Base-by-base conservation (phyloP, 2,797 vertebrate genomes). In the Gallirallus australis region DNA sequence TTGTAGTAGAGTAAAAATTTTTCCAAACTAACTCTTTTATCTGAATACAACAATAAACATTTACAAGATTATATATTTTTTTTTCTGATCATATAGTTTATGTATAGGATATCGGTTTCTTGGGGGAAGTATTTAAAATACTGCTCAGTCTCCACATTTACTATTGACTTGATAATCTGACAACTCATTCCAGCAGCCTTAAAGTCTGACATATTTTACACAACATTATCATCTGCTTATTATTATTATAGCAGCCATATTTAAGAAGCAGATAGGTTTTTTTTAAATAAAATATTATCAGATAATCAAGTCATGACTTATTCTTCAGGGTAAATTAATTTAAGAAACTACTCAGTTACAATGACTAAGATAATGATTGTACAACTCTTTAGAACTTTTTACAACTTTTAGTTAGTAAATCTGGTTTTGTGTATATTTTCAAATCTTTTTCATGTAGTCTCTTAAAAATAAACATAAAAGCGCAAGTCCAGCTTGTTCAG, bases 401-500 rank as follows among this genome's bases (percentile, higher is more conserved):
- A 98, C 98, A 98, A 98, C 98, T 97, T 98, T 98, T 97, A 98
- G 96, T 98, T 98, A 98, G 97, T 98, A 98, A 98, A 98, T 98
- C 97, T 98, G 97, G 96, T 97, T 98, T 97, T 97, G 97, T 96
- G 97, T 98, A 98, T 97, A 98, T 97, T 98, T 98, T 98, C 97
- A 97, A 97, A 97, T 96, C 95, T 97, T 98, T 97, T 97, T 97
- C 97, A 97, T 88, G 97, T 97, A 98, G 98, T 98, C 98, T 98
- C 95, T 98, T 97, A 98, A 98, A 97, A 98, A 98, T 98, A 98
- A 98, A 98, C 96, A 97, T 98, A 97, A 97, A 98, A 96, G 97
- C 98, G 98, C 99, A 99, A 99, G 99, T 99, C 99, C 99, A 99
- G 99, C 99, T 99, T 99, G 99, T 98, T 99, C 98, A 98, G 98